Evolutionary conservation across 92 coral and sea anemone species (phyloP).

Genomic region (Hydrozoanthus gracilis): DNA sequence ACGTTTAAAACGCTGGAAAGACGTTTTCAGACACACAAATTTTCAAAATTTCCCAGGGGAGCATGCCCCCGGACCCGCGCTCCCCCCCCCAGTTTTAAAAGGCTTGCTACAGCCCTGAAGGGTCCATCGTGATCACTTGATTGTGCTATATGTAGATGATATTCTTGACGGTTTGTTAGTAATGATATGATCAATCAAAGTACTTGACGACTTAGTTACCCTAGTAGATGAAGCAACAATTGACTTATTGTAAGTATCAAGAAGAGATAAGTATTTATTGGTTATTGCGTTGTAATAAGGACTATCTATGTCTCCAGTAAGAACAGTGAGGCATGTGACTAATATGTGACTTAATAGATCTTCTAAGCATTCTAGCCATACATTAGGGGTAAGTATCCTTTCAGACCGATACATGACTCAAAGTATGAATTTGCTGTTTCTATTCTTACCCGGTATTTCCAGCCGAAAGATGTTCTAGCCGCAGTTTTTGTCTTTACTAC

Average conservation of each 20-base stretch:
- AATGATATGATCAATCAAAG: slow-evolving; percentile 7
- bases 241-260: background rate
- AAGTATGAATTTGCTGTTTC: background rate
- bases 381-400: background rate
- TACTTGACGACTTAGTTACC: slow-evolving; percentile 1
- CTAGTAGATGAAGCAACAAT: background rate
- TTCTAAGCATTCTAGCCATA: background rate
- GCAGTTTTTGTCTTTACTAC: background rate
- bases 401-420: background rate
- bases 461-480: too few species aligned
- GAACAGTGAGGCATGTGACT: background rate
- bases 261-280: background rate
- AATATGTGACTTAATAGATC: background rate
- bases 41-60: too few species aligned
- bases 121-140: background rate
- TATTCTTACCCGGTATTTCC: slow-evolving; percentile 4
- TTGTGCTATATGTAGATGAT: background rate
- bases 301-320: background rate
- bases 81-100: too few species aligned
- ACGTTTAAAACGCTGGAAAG: too few species aligned
- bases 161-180: background rate
- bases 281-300: background rate
- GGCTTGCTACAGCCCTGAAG: too few species aligned
- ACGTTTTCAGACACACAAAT: too few species aligned
- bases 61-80: too few species aligned